Conservation (phyloP, 2,797 vertebrate species). For the Lagodon rhomboides region DNA sequence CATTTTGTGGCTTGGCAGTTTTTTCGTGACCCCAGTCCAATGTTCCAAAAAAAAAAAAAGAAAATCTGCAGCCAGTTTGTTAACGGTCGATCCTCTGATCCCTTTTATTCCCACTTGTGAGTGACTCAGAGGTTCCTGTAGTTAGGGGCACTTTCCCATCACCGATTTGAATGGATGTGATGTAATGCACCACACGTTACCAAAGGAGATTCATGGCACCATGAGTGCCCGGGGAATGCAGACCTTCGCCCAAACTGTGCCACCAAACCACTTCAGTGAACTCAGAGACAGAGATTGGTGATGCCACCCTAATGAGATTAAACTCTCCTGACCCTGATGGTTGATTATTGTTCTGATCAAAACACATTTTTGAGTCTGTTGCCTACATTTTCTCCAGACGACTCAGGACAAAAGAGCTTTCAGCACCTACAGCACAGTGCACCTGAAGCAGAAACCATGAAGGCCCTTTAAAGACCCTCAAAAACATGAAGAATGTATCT, state of each 20-base stretch:
- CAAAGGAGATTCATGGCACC: conserved; percentile 6
- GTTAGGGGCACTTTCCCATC: conserved; percentile 18
- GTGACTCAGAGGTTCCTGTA: conserved; percentile 62
- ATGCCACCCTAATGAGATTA: conserved; percentile 1
- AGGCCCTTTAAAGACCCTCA: not conserved
- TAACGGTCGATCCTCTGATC: conserved; percentile 15
- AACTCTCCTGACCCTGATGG: not conserved
- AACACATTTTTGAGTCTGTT: not conserved
- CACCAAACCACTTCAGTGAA: not conserved
- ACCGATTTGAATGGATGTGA: conserved; percentile 26
- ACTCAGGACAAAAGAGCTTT: not conserved
- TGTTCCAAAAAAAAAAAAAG: not conserved
- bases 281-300: not conserved
- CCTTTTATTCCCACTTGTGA: conserved; percentile 29
- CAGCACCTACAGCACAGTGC: not conserved
- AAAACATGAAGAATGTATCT: not conserved
- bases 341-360: not conserved
- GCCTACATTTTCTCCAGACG: not conserved
- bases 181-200: conserved; percentile 2
- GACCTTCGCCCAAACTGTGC: not conserved
- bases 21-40: not conserved
- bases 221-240: conserved; percentile 8
- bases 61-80: conserved; percentile 18
- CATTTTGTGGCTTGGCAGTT: conserved; percentile 32
- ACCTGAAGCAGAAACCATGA: not conserved